phyloP scores from a whole-genome alignment of 2,888 invertebrate species.

The Caenorhabditis wallacei region DNA sequence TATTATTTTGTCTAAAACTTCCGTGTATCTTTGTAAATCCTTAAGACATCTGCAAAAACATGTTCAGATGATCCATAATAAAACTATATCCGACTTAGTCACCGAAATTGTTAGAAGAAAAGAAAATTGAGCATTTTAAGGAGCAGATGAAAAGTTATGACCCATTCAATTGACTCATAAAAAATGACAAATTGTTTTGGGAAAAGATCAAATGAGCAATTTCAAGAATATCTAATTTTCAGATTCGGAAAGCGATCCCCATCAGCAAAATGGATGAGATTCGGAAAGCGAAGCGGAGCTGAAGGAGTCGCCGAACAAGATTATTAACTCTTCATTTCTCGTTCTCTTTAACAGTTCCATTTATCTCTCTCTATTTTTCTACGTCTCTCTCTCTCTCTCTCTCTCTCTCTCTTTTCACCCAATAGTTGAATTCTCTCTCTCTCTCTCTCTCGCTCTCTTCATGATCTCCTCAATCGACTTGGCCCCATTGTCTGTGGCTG shows the following conservation, averaged over 20 bases:
- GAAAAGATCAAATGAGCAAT: neutral
- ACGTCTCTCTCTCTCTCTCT: slow-evolving; percentile 12
- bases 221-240: slow-evolving; percentile 1
- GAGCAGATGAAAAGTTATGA: slow-evolving; percentile 1
- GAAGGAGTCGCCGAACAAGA: slow-evolving; percentile 43
- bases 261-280: slow-evolving; percentile 80
- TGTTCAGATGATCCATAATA: neutral
- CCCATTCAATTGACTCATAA: neutral
- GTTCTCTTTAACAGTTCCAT: neutral
- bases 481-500: neutral
- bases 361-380: neutral
- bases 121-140: neutral
- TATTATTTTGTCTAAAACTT: too few relatives aligned
- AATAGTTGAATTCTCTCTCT: neutral
- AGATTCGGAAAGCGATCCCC: slow-evolving; percentile 80
- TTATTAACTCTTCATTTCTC: slow-evolving; percentile 9
- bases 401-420: neutral
- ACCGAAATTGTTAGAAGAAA: neutral
- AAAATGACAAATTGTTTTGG: neutral
- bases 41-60: neutral
- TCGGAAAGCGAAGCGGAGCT: slow-evolving; percentile 74
- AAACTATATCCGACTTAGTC: neutral
- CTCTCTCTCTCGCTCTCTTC: neutral
- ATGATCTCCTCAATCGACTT: neutral
- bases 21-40: neutral